Conservation (phyloP, 2,113 vertebrate species). For the Callionymus lyra region DNA sequence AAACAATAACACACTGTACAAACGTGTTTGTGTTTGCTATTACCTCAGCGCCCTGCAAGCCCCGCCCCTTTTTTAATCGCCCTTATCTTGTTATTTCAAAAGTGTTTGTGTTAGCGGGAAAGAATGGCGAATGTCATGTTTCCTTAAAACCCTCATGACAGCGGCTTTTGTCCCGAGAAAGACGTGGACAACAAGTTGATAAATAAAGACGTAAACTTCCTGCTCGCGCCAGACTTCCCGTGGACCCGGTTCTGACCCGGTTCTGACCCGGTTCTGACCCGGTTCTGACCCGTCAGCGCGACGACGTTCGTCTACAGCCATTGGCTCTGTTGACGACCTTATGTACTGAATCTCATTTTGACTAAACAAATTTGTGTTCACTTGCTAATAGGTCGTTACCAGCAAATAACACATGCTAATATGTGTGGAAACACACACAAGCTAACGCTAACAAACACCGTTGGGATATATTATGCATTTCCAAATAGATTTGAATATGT, state of each 20-base stretch:
- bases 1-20: conserved; percentile 75
- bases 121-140: conserved; percentile 62
- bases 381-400: conserved; percentile 6
- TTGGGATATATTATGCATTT: too few relatives aligned
- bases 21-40: conserved; percentile 73
- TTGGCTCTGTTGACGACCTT: conserved; percentile 8
- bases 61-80: conserved; percentile 49
- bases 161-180: conserved; percentile 54
- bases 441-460: background rate
- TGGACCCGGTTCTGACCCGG: too few relatives aligned
- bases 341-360: conserved; percentile 10
- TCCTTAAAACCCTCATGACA: conserved; percentile 42
- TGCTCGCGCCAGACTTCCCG: conserved; percentile 51
- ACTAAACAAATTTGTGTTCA: conserved; percentile 18
- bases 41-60: conserved; percentile 57
- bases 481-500: background rate
- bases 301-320: conserved; percentile 11
- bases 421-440: conserved; percentile 1
- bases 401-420: conserved; percentile 5
- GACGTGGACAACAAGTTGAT: conserved; percentile 66
- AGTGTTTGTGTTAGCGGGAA: conserved; percentile 67
- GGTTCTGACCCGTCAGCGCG: too few relatives aligned
- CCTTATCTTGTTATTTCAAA: conserved; percentile 72
- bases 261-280: too few relatives aligned
- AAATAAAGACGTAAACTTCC: conserved; percentile 70